Percentiles rank a stretch among this genome's conserved stretches.
These are phyloP conservation scores for Falco peregrinus DNA, from an alignment of 2,797 vertebrate genomes.

Conservation along the genomic window DNA sequence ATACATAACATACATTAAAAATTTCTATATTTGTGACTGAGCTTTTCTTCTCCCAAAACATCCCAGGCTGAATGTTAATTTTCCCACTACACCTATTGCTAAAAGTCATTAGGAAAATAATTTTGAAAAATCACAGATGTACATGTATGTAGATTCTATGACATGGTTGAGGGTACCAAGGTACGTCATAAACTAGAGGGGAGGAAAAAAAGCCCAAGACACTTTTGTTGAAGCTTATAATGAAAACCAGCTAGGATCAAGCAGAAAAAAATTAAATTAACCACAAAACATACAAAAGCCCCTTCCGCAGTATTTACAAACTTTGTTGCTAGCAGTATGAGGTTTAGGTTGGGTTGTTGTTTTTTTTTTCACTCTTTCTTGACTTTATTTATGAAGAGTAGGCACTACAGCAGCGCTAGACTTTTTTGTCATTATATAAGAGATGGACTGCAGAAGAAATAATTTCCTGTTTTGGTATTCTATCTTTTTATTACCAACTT, in stretches of 20 bases:
- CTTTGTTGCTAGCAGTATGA: background rate
- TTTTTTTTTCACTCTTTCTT: background rate
- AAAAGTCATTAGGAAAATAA: background rate
- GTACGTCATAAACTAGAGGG: background rate
- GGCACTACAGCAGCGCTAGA: background rate
- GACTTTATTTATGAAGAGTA: background rate
- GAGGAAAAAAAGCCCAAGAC: background rate
- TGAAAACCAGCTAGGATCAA: background rate
- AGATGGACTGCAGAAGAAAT: background rate
- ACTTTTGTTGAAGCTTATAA: background rate
- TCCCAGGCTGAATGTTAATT: background rate
- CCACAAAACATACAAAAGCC: background rate
- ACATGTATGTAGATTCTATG: rapidly evolving
- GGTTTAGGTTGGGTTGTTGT: background rate
- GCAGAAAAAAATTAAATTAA: background rate
- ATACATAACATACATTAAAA: background rate
- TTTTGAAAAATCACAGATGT: background rate
- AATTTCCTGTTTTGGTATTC: background rate
- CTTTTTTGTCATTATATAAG: background rate
- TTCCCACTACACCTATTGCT: background rate
- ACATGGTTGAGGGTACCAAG: background rate
- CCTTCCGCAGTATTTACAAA: background rate
- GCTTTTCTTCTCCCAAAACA: background rate
- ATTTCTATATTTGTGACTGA: background rate
- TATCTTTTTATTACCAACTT: background rate